Evolutionary conservation across 2,113 vertebrate genomes (phyloP).

Genomic region (Polypterus bichir): DNA sequence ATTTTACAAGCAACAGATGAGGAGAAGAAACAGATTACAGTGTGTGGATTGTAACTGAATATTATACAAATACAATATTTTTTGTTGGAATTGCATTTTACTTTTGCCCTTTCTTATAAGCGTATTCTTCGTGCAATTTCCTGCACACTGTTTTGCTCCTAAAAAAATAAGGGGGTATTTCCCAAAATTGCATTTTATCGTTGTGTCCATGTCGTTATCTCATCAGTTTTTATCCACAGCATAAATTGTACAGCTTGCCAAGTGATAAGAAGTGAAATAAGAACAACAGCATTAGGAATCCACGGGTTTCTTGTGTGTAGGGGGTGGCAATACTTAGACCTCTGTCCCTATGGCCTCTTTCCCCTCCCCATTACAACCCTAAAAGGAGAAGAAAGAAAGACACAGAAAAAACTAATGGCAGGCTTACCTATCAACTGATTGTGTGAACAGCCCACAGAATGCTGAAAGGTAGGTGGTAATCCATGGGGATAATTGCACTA

Average conservation of each 20-base stretch:
- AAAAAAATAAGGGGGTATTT: too few species aligned
- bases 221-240: too few species aligned
- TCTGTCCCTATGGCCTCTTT: background rate
- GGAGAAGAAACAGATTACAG: too few species aligned
- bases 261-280: slow-evolving; percentile 11
- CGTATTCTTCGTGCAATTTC: too few species aligned
- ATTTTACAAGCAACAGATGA: too few species aligned
- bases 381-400: slow-evolving; percentile 10
- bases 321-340: slow-evolving; percentile 10
- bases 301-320: background rate
- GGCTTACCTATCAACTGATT: slow-evolving; percentile 40
- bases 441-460: slow-evolving; percentile 34
- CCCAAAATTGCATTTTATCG: too few species aligned
- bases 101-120: too few species aligned
- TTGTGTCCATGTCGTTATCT: too few species aligned
- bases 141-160: too few species aligned
- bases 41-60: too few species aligned
- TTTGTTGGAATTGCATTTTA: too few species aligned
- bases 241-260: background rate
- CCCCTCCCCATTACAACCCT: slow-evolving; percentile 1
- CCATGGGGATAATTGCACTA: slow-evolving; percentile 35
- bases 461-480: slow-evolving; percentile 36
- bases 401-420: slow-evolving; percentile 27
- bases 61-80: too few species aligned
- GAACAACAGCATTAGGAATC: slow-evolving; percentile 6